These are phyloP conservation scores for Scaptodrosophila lebanonensis DNA, from an alignment of 1,140 invertebrate genomes.

Conservation along the genomic window DNA sequence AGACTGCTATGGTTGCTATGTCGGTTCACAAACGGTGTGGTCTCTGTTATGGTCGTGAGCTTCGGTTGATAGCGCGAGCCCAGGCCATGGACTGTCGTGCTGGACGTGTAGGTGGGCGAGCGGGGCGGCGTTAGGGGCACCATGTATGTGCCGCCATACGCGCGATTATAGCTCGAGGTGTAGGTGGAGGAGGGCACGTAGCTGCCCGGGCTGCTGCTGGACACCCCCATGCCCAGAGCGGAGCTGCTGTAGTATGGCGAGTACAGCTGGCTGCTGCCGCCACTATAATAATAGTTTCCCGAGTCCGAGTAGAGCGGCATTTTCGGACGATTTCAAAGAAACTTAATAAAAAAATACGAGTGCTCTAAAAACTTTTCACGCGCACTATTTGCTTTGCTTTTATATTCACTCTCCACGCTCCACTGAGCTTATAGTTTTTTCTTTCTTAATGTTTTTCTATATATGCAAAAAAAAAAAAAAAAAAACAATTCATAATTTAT, in stretches of 20 bases:
- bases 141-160: constrained; percentile 59
- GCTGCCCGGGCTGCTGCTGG: constrained; percentile 9
- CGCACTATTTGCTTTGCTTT: constrained; percentile 6
- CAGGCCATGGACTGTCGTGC: constrained; percentile 58
- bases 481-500: no score
- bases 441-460: no score
- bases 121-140: constrained; percentile 53
- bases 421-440: no score
- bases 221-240: constrained; percentile 43
- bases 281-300: constrained; percentile 70
- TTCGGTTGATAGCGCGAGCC: constrained; percentile 83
- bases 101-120: constrained; percentile 26
- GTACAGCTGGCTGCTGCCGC: constrained; percentile 78
- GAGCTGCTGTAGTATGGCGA: constrained; percentile 80
- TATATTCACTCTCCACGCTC: no score
- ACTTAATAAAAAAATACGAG: not conserved
- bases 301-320: constrained; percentile 76
- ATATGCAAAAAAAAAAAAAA: no score
- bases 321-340: constrained; percentile 4
- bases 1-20: constrained; percentile 49
- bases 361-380: constrained; percentile 1
- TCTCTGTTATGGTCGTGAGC: constrained; percentile 84
- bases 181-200: constrained; percentile 40
- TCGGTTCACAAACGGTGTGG: constrained; percentile 59
- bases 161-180: constrained; percentile 61